Evolutionary conservation across 2,888 invertebrate genomes (phyloP).

Genomic region (Cataglyphis altisquamis): DNA sequence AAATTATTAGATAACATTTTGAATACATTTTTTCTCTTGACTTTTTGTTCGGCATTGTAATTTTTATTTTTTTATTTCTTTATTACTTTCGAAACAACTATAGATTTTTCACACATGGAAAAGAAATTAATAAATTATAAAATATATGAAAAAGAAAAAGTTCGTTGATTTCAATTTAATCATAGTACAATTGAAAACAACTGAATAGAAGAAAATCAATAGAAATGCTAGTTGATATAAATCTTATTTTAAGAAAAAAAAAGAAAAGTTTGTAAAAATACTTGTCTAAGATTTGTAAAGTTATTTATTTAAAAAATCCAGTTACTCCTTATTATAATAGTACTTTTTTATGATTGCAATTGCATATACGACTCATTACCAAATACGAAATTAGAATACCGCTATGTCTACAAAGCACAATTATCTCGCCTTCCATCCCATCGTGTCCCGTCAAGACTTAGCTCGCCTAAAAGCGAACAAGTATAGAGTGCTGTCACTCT

Average conservation of each 20-base stretch:
- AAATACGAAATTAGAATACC: constrained; percentile 1
- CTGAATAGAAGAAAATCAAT: not conserved
- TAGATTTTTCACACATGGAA: not conserved
- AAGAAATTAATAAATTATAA: not conserved
- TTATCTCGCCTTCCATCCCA: constrained; percentile 22
- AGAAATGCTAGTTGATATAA: not conserved
- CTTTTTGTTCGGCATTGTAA: not conserved
- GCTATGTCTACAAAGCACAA: not conserved
- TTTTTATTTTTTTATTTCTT: not conserved
- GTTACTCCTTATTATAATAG: not conserved
- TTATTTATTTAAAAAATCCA: constrained; percentile 4
- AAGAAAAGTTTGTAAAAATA: not conserved
- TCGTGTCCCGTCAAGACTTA: constrained; percentile 23
- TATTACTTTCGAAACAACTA: not conserved
- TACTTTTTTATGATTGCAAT: not conserved
- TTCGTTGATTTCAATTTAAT: not conserved
- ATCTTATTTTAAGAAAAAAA: constrained; percentile 1
- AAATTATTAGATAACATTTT: not conserved
- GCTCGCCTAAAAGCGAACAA: constrained; percentile 5
- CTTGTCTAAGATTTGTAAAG: not conserved
- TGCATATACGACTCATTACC: not conserved
- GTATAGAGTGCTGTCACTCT: not conserved
- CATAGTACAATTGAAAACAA: not conserved
- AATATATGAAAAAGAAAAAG: not conserved
- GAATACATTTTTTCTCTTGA: not conserved